Base-by-base conservation (phyloP, 2,888 invertebrate genomes). In the Tipula vernalis region DNA sequence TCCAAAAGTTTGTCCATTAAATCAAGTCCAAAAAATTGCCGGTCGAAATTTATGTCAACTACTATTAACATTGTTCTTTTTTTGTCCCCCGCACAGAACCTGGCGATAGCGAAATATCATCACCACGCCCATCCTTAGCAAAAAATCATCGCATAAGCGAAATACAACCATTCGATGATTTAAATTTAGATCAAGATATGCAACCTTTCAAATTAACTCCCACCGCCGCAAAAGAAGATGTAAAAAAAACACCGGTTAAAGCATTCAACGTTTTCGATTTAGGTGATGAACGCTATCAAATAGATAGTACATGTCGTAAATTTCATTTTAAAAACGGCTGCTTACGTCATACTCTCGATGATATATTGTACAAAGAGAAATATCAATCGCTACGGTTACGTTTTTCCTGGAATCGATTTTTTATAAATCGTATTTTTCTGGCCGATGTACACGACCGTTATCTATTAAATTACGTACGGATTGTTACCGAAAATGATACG, bases 231-330 rank as follows among this genome's bases (percentile, higher is more conserved):
- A 2, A 28, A 1, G 28, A 28, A 28, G 28, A 28, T 0, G 28
- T 39, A 39, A 39, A 39, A 39, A 39, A 0, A 12, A 2, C 71
- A 18, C 71, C 71, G 10, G 10, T n/a, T 39, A 15, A n/a, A 28
- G 47, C 42, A 10, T 87, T 86, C 15, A 83, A 57, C n/a, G 87
- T 41, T 18, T 87, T 86, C 57, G 86, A 87, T n/a, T 84, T 87
- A 18, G 84, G 86, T 36, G 87, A 87, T 36, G 86, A 84, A 8
- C 86, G 87, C 10, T 86, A 42, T 28, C 86, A 87, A 86, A 83
- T 87, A 6, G 51, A 18, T 36, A 18, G 85, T n/a, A 84, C 84
- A 2, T 5, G 36, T 15, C 47, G 86, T 3, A 86, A 28, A 47
- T 86, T 87, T 51, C 41, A 39, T 39, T 71, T 71, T 28, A 71